Conservation (phyloP, 35 echinoderm and acorn worm genomes). For the Ophioderma brevispina region DNA sequence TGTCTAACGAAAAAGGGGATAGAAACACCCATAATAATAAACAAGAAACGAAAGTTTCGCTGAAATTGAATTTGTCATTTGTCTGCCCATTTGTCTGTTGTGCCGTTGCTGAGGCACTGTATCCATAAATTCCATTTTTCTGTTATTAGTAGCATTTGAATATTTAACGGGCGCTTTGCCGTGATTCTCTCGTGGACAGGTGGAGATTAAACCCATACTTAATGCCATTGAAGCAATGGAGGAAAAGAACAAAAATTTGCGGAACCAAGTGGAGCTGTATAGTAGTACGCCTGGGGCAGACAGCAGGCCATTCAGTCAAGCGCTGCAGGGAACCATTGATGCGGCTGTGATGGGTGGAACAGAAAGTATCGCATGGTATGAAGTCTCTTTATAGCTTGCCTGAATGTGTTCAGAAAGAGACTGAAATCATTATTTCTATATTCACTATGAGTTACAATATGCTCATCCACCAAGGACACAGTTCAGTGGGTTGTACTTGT, state of each 20-base stretch:
- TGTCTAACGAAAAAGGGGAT: no score
- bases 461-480: no score
- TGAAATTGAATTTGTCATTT: background rate
- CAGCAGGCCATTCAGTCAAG: constrained; percentile 70
- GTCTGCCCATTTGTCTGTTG: background rate
- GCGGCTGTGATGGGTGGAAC: constrained; percentile 84
- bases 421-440: no score
- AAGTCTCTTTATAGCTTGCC: no score
- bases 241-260: constrained; percentile 62
- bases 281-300: constrained; percentile 21
- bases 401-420: no score
- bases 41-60: no score
- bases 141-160: background rate
- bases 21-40: no score
- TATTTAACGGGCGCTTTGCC: background rate
- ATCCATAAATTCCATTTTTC: background rate
- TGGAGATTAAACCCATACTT: constrained; percentile 62
- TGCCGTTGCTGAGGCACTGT: background rate
- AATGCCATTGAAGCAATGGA: constrained; percentile 73
- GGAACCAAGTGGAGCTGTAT: constrained; percentile 8
- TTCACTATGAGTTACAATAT: no score
- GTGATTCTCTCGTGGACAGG: constrained; percentile 11
- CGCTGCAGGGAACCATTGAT: constrained; percentile 83
- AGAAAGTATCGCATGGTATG: constrained; percentile 65
- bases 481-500: no score